Conservation (phyloP, 2,888 invertebrate species). For the Agrotis clavis region DNA sequence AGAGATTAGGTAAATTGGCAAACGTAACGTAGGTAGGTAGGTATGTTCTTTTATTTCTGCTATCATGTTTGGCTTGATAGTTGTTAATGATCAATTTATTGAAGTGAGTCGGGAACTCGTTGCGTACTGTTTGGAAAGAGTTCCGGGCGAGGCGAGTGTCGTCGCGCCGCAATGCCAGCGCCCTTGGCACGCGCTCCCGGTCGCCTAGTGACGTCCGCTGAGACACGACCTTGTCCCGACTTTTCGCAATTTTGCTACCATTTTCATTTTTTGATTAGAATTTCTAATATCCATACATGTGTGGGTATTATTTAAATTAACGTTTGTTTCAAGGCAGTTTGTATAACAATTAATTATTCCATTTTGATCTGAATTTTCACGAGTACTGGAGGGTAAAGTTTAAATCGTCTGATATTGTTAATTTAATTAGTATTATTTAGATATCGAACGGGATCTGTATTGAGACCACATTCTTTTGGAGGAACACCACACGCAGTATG, state of each 20-base stretch:
- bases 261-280: conserved; percentile 27
- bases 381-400: neutral
- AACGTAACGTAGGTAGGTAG: neutral
- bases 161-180: conserved; percentile 30
- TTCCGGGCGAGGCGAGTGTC: no score
- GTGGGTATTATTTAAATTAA: conserved; percentile 6
- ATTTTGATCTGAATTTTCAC: conserved; percentile 15
- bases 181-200: conserved; percentile 68
- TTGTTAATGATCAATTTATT: conserved; percentile 10
- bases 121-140: conserved; percentile 14
- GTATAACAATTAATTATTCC: conserved; percentile 17
- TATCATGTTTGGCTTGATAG: neutral
- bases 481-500: neutral
- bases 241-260: conserved; percentile 56
- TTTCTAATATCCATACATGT: conserved; percentile 21
- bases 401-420: conserved; percentile 6
- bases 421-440: conserved; percentile 12
- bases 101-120: conserved; percentile 41
- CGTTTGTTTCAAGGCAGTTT: conserved; percentile 14
- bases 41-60: neutral
- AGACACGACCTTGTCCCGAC: conserved; percentile 66
- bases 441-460: neutral
- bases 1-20: conserved; percentile 6
- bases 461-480: neutral
- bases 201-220: conserved; percentile 66